Conservation (phyloP, 2,888 invertebrate genomes). For the Galerucella nymphaeae region DNA sequence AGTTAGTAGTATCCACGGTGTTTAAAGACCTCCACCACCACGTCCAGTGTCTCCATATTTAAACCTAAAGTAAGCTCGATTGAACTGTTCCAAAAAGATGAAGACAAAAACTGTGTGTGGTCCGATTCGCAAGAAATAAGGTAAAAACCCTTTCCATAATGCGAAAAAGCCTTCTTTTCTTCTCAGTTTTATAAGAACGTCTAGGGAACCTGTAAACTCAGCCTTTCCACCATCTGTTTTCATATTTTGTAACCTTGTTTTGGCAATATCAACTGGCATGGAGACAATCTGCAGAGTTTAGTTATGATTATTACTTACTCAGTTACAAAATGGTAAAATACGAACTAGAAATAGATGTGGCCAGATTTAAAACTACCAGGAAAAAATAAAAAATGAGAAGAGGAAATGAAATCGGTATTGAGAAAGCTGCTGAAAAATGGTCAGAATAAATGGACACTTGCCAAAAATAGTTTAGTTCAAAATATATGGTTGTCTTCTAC, state of each 20-base stretch:
- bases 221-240: constrained; percentile 86
- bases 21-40: background rate
- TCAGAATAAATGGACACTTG: too few species aligned
- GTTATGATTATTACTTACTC: too few species aligned
- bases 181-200: constrained; percentile 83
- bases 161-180: constrained; percentile 92
- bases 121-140: constrained; percentile 95
- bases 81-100: constrained; percentile 96
- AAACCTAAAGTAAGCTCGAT: constrained; percentile 73
- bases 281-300: constrained; percentile 75
- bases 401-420: too few species aligned
- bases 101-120: constrained; percentile 99
- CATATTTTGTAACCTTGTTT: constrained; percentile 98
- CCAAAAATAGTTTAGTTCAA: too few species aligned
- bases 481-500: too few species aligned
- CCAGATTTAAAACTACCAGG: too few species aligned
- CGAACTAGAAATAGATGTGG: too few species aligned
- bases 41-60: constrained; percentile 1
- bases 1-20: background rate
- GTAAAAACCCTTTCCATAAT: constrained; percentile 98
- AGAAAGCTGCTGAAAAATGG: too few species aligned
- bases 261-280: constrained; percentile 99
- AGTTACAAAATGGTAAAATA: too few species aligned
- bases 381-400: too few species aligned
- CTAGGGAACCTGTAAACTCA: constrained; percentile 84